Base-by-base conservation (phyloP, 2,113 vertebrate species). In the Petaurus breviceps region DNA sequence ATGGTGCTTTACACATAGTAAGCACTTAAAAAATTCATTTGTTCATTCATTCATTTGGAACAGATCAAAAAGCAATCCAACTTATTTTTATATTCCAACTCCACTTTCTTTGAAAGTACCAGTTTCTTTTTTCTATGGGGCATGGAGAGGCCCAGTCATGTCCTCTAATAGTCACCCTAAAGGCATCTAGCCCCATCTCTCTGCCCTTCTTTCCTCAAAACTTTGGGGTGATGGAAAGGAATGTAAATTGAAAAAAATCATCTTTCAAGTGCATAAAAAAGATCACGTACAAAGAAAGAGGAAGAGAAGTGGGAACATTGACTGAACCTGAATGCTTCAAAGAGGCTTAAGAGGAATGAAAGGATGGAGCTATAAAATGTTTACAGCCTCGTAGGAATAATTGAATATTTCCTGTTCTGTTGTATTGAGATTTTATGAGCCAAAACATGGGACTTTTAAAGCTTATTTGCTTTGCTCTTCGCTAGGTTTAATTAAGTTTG, bases 401-500 rank as follows among this genome's bases (percentile, higher is more conserved):
- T 31, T 19, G 84, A 97, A 28, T 31, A 92, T 96, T 97, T 98
- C 91, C 97, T 93, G 92, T 97, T 95, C 97, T 97, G 77, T 19
- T 43, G 47, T 94, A 92, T 97, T 96, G 92, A 96, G 96, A 61
- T 28, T 92, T 96, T 96, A 0, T 94, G 94, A 97, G 54, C 61
- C 91, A 68, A 24, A 93, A 91, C n/a, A 51, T 43, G 0, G 96
- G 95, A 90, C 53, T 96, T 97, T 96, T 91, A 95, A 95, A 96
- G 0, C 1, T 24, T 53, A 95, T 98, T 94, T 84, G 11, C 92
- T 97, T 97, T 98, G 61, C 92, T 98, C 95, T 98, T 97, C 95
- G 77, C 51, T 94, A 53, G 50, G 53, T 98, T 98, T 97, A 94
- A 97, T 49, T 97, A 92, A 25, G 31, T 61, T 97, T 97, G 94